Conservation (phyloP, 2,888 invertebrate species). For the Monochamus alternatus region DNA sequence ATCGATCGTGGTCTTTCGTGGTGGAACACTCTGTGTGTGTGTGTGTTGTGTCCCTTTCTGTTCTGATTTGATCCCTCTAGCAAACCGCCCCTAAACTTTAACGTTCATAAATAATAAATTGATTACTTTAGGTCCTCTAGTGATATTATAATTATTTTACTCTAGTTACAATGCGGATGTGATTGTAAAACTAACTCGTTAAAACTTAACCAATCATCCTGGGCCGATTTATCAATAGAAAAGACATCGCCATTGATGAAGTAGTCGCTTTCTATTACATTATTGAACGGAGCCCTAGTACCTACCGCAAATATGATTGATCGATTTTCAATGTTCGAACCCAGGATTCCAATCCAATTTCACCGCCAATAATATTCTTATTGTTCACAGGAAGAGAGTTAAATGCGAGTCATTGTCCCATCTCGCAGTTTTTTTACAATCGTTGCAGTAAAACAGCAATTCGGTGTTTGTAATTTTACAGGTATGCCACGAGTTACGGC, state of each 20-base stretch:
- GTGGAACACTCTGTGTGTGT: not conserved
- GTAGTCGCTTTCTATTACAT: constrained; percentile 65
- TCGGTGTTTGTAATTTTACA: too few relatives aligned
- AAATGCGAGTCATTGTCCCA: not conserved
- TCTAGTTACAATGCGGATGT: constrained; percentile 28
- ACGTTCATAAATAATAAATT: constrained; percentile 21
- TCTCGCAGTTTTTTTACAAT: too few relatives aligned
- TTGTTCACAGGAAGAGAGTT: constrained; percentile 45
- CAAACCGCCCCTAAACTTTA: not conserved
- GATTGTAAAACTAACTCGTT: constrained; percentile 57
- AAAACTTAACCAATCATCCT: constrained; percentile 66
- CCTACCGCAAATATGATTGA: constrained; percentile 63
- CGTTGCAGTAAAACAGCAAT: too few relatives aligned
- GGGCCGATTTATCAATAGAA: constrained; percentile 64
- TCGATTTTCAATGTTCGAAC: constrained; percentile 63
- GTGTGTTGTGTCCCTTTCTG: not conserved
- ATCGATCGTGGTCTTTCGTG: too few relatives aligned
- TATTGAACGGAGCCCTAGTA: constrained; percentile 57
- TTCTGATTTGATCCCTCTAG: not conserved
- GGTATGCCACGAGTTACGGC: too few relatives aligned
- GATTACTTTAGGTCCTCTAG: constrained; percentile 2
- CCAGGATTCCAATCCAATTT: constrained; percentile 55
- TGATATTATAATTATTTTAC: constrained; percentile 25
- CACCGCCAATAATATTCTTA: constrained; percentile 52
- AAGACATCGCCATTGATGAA: constrained; percentile 61